Evolutionary conservation across 2,113 vertebrate genomes (phyloP).

Genomic region (Cepphus grylle): DNA sequence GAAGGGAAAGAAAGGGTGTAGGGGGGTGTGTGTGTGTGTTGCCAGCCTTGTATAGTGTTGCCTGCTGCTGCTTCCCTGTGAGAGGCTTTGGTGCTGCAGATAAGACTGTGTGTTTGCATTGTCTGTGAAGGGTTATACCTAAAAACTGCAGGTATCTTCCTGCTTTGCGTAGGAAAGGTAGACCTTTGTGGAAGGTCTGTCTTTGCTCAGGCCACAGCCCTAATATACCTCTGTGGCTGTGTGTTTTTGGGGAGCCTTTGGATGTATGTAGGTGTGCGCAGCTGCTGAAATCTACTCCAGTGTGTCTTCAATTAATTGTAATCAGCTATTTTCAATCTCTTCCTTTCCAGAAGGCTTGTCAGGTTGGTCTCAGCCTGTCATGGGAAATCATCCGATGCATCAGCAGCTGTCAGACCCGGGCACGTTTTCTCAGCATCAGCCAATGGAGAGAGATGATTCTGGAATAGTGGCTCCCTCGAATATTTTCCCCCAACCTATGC

Average conservation of each 20-base stretch:
- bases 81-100: not conserved
- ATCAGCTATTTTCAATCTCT: not conserved
- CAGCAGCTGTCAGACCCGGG: conserved; percentile 91
- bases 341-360: conserved; percentile 89
- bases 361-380: conserved; percentile 96
- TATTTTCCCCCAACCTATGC: conserved; percentile 94
- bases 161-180: not conserved
- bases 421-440: conserved; percentile 96
- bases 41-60: not conserved
- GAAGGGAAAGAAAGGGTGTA: not conserved
- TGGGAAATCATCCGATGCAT: conserved; percentile 93
- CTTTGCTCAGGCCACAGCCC: not conserved
- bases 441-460: conserved; percentile 97
- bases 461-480: conserved; percentile 96
- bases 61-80: not conserved
- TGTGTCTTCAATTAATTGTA: not conserved
- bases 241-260: not conserved
- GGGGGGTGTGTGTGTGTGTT: too few species aligned
- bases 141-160: not conserved
- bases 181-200: not conserved
- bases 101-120: not conserved
- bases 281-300: not conserved
- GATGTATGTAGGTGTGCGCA: not conserved
- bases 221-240: not conserved
- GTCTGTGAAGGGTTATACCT: not conserved